Evolutionary conservation across 2,113 vertebrate genomes (phyloP).

Genomic region (Forbesichthys papilliferus): DNA sequence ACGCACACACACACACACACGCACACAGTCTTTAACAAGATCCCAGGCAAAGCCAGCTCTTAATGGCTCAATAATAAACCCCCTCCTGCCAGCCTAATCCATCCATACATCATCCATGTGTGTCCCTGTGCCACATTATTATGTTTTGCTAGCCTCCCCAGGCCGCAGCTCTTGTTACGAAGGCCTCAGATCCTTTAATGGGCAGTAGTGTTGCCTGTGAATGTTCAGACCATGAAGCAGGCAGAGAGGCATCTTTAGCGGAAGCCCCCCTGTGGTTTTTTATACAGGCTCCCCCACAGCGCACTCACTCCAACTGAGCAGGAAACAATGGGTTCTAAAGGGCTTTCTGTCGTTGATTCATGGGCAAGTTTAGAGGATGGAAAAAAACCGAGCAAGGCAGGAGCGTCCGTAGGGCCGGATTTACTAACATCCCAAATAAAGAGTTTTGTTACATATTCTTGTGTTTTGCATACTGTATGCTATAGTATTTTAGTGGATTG

Average conservation of each 20-base stretch:
- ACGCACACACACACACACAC: conserved; percentile 6
- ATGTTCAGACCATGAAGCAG: conserved; percentile 49
- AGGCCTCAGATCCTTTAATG: conserved; percentile 41
- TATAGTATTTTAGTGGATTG: no score
- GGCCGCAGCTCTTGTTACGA: conserved; percentile 55
- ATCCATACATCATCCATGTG: conserved; percentile 31
- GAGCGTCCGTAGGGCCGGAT: no score
- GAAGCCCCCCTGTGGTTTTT: conserved; percentile 39
- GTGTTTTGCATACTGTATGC: no score
- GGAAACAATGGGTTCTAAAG: conserved; percentile 52
- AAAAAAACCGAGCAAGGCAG: no score
- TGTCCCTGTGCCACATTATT: conserved; percentile 40
- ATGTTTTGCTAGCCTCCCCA: conserved; percentile 55
- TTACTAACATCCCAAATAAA: no score
- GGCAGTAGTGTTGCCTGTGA: conserved; percentile 49
- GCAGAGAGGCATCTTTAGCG: conserved; percentile 49
- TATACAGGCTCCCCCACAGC: conserved; percentile 34
- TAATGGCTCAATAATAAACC: conserved; percentile 56
- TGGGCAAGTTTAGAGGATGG: conserved; percentile 1
- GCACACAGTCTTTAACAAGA: conserved; percentile 49
- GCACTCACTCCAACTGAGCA: conserved; percentile 45
- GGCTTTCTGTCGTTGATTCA: conserved; percentile 44
- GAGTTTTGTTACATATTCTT: no score
- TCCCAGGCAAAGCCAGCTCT: conserved; percentile 49
- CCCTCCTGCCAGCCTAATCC: conserved; percentile 18